Evolutionary conservation across 2,797 vertebrate species (phyloP), one percentile per base, ranked within the genome.

Genomic region (Oceanodroma leucorhoa): DNA sequence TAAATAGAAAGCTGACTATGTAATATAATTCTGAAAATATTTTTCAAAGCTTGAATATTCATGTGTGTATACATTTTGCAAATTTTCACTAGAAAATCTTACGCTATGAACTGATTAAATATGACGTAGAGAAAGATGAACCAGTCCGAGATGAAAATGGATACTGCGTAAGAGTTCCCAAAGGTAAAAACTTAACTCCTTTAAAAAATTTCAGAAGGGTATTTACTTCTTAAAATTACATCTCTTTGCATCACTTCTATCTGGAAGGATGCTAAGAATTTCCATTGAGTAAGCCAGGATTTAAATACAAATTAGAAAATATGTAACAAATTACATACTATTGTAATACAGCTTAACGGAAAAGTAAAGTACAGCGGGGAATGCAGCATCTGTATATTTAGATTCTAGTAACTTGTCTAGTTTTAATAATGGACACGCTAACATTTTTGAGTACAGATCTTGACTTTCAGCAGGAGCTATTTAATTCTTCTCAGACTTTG

Each of bases 41-140:
- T 29, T 73, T 71, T 83, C 71, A 89, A 65, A 70, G 61, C 71
- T 36, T 65, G 3, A 75, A 53, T 72, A 86, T 95, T 73, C 89
- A 92, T 26, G n/a, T 83, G 4, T 83, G 43, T 58, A 79, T 75
- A 57, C 51, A 24, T 95, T 90, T 94, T 96, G 69, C 50, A 78
- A 69, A 77, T 95, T 96, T 95, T 94, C 90, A 70, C 54, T 88
- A 99, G 99, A 97, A 96, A 97, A 7, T 75, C 7, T 6, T 14
- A 72, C 18, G 21, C 2, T 99, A 98, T 32, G 97, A 98, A 23
- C 97, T 99, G 60, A 98, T 99, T 94, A 98, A 98, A 93, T 99
- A 99, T 17, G 98, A 99, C 51, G 97, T 98, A 80, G 99, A 99
- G 94, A 99, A 97, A 95, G 99, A 98, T 76, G 98, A 98, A 85